Evolutionary conservation across 2,797 vertebrate genomes (phyloP), one percentile per base, ranked within the genome.

Genomic region (Falco novaeseelandiae): DNA sequence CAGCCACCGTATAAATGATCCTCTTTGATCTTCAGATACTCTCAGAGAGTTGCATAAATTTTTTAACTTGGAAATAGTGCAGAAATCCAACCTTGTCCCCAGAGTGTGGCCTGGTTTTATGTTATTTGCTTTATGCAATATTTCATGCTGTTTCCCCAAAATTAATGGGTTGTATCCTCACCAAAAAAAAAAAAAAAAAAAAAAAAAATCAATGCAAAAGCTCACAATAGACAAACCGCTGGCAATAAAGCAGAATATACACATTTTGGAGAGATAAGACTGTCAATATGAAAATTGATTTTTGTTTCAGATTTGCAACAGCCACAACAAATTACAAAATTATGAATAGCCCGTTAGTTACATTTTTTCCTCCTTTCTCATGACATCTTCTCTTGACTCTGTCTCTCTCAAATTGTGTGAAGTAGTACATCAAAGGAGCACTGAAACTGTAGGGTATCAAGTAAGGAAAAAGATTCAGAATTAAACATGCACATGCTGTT

Each of bases 241-340:
- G 62, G 55, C 70, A 63, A 46, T 84, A 87, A 90, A 95, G 59
- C 71, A 58, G 66, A 96, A 92, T 40, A 32, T 36, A 65, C 76
- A 42, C 5, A 0, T 40, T 48, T 21, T 59, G 62, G 54, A 81
- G 74, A 61, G 58, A 78, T 36, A 23, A 54, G 34, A 83, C 58
- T 78, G 85, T 73, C 94, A 76, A 76, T 88, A 82, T 52, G 63
- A 63, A 65, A 86, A 97, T 84, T 8, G 83, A 94, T 94, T 96
- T 89, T 90, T 66, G 22, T 65, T 94, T 93, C 79, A 82, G 61
- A 19, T 85, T 70, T 85, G 73, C 82, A 94, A 87, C 73, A 62
- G 19, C 72, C 86, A 49, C 74, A 76, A 91, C 81, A 77, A 93
- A 92, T 92, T 40, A 65, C 49, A 36, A 55, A 79, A 57, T 87